Conservation (phyloP, 2,113 vertebrate species). For the Gobius niger region DNA sequence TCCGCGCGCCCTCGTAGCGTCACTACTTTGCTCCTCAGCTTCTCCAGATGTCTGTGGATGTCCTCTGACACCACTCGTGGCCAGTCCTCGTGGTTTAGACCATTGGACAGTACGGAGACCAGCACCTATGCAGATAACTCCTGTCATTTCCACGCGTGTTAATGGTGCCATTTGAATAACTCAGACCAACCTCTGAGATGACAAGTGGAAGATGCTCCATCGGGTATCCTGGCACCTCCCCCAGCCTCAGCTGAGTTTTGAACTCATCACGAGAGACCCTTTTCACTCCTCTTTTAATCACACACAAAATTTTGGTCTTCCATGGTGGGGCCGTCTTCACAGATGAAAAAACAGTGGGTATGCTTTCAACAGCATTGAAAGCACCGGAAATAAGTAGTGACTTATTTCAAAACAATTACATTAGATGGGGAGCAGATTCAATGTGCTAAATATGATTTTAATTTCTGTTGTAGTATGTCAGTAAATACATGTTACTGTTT, state of each 20-base stretch:
- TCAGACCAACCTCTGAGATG: slow-evolving; percentile 70
- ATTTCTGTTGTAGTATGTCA: neutral
- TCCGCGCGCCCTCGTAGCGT: slow-evolving; percentile 65
- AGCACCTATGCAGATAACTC: slow-evolving; percentile 50
- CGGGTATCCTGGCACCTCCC: slow-evolving; percentile 69
- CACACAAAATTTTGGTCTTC: slow-evolving; percentile 74
- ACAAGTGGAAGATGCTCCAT: slow-evolving; percentile 79
- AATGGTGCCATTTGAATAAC: too few relatives aligned
- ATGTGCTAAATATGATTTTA: neutral
- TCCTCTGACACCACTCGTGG: slow-evolving; percentile 68
- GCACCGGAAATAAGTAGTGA: slow-evolving; percentile 77
- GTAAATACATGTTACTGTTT: neutral
- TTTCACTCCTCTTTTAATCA: slow-evolving; percentile 69
- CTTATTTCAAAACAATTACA: slow-evolving; percentile 73
- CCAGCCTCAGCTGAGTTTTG: slow-evolving; percentile 63
- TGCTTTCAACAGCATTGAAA: slow-evolving; percentile 77
- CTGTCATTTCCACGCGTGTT: neutral
- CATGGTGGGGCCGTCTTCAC: slow-evolving; percentile 66
- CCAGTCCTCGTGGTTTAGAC: slow-evolving; percentile 72
- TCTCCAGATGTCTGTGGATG: slow-evolving; percentile 66
- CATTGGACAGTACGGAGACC: slow-evolving; percentile 67
- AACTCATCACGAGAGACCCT: slow-evolving; percentile 56
- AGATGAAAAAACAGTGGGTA: slow-evolving; percentile 66
- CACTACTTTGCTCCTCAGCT: slow-evolving; percentile 64
- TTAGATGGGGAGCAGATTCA: slow-evolving; percentile 42